phyloP scores from a whole-genome alignment of 1,140 invertebrate genomes.

The Tetramorium alpestre region DNA sequence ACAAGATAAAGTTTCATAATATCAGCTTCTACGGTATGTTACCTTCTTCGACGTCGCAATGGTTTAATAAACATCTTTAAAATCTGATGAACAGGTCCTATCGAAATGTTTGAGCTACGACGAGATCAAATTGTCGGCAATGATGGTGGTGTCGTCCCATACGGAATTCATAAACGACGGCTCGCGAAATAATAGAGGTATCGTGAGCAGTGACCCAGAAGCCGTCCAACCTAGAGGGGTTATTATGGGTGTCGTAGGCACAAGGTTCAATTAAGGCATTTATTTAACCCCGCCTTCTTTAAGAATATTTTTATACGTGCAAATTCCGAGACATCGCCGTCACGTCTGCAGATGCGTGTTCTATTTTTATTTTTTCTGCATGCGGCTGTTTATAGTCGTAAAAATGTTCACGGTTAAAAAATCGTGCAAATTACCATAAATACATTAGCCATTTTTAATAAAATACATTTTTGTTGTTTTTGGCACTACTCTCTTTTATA shows the following conservation, averaged over 20 bases:
- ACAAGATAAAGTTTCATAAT: conserved; percentile 25
- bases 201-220: conserved; percentile 79
- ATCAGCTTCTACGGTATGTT: background rate
- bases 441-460: background rate
- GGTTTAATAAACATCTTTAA: background rate
- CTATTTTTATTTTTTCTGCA: conserved; percentile 31
- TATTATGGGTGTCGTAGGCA: conserved; percentile 80
- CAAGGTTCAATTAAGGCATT: conserved; percentile 73
- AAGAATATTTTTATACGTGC: conserved; percentile 46
- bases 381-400: background rate
- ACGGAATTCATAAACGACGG: conserved; percentile 89
- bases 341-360: conserved; percentile 18
- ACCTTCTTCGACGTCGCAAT: background rate
- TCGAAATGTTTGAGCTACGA: conserved; percentile 87
- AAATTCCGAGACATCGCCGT: background rate
- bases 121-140: conserved; percentile 88
- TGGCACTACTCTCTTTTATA: background rate
- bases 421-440: background rate
- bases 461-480: background rate
- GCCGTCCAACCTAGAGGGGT: conserved; percentile 81
- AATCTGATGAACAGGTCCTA: conserved; percentile 76
- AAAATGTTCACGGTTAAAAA: background rate
- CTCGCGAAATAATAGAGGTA: conserved; percentile 86
- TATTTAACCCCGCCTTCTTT: conserved; percentile 39
- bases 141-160: conserved; percentile 87